Percentiles rank a stretch among this genome's conserved stretches.
Conservation (phyloP, 1,140 invertebrate species). For the Zaprionus vittiger region DNA sequence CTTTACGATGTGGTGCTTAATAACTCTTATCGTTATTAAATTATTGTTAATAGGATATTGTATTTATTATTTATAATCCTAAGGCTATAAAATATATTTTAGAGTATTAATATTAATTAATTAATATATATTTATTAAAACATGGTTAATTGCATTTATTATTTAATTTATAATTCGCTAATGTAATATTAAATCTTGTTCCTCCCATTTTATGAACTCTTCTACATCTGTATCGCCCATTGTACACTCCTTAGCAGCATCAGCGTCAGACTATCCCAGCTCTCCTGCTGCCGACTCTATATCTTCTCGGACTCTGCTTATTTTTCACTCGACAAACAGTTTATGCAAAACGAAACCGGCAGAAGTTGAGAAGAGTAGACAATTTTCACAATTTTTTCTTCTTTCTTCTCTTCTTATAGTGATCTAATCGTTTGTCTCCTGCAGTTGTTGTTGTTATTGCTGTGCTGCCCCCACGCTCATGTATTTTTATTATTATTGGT, state of each 20-base stretch:
- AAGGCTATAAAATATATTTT: neutral
- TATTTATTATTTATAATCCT: too few species aligned
- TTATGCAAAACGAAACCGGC: slow-evolving; percentile 70
- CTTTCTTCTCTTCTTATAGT: slow-evolving; percentile 45
- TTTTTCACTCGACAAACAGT: slow-evolving; percentile 69
- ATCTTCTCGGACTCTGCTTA: slow-evolving; percentile 50
- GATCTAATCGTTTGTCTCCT: slow-evolving; percentile 70
- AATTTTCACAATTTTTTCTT: slow-evolving; percentile 60
- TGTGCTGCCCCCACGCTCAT: slow-evolving; percentile 69
- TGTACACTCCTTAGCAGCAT: slow-evolving; percentile 1
- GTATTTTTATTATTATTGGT: slow-evolving; percentile 81
- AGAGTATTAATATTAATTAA: too few species aligned
- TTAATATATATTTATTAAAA: too few species aligned
- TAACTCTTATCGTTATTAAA: too few species aligned
- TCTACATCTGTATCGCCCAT: neutral
- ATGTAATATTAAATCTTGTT: too few species aligned
- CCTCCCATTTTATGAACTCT: too few species aligned
- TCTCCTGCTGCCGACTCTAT: slow-evolving; percentile 22
- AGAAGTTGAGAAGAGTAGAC: slow-evolving; percentile 28
- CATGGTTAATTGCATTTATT: too few species aligned
- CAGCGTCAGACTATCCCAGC: neutral
- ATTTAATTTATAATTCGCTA: too few species aligned
- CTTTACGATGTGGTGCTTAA: too few species aligned
- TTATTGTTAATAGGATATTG: neutral
- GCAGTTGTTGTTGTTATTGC: slow-evolving; percentile 43